Conservation (phyloP, 37 sponge, comb jelly and placozoan genomes). For the Beroe ovata region DNA sequence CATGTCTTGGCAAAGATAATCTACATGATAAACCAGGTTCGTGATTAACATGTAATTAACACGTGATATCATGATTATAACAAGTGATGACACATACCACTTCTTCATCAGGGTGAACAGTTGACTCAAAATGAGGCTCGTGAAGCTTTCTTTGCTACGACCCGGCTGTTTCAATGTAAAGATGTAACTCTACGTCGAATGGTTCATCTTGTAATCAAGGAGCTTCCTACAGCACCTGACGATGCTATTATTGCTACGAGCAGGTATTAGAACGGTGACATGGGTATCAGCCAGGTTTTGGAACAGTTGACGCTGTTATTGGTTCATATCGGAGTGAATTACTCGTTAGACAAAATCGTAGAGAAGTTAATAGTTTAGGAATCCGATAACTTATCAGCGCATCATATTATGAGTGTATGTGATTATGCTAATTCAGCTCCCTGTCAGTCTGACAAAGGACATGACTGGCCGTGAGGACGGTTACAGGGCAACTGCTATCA, state of each 20-base stretch:
- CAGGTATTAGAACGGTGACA: too few species aligned
- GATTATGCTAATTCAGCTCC: too few species aligned
- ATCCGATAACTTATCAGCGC: too few species aligned
- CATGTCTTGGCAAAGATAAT: constrained; percentile 86
- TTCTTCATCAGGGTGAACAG: constrained; percentile 71
- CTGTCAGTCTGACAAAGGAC: constrained; percentile 86
- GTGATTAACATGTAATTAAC: too few species aligned
- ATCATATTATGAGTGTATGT: too few species aligned
- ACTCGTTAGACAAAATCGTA: too few species aligned
- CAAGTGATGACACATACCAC: too few species aligned
- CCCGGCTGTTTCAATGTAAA: constrained; percentile 92
- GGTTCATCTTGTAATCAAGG: constrained; percentile 84
- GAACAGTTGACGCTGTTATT: too few species aligned
- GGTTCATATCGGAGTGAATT: too few species aligned
- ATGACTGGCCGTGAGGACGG: constrained; percentile 98
- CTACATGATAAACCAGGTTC: constrained; percentile 93
- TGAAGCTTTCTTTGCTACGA: constrained; percentile 93
- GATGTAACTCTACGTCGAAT: constrained; percentile 83
- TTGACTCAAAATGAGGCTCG: constrained; percentile 85
- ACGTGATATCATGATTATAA: too few species aligned
- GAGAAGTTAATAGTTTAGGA: too few species aligned
- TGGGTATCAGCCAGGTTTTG: too few species aligned
- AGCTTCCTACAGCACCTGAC: constrained; percentile 81
- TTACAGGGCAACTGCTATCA: constrained; percentile 83
- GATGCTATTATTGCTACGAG: constrained; percentile 99